Evolutionary conservation across 2,113 vertebrate genomes (phyloP).

Genomic region (Sinocyclocheilus rhinocerous): DNA sequence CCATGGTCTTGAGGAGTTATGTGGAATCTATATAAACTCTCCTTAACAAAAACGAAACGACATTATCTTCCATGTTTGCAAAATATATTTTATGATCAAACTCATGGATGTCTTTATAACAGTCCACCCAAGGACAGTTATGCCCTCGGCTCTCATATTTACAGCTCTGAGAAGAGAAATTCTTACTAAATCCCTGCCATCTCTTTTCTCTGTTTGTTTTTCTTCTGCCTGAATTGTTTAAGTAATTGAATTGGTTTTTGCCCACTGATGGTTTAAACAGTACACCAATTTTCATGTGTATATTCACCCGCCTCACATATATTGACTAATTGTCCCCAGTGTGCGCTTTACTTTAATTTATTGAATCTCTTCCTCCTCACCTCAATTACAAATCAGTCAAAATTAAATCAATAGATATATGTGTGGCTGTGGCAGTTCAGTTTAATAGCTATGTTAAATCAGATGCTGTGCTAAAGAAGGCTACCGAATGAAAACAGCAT

Average conservation of each 20-base stretch:
- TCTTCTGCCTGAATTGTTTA: neutral
- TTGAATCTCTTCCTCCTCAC: neutral
- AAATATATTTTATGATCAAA: neutral
- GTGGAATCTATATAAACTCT: conserved; percentile 2
- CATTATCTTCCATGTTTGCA: neutral
- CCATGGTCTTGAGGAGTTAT: neutral
- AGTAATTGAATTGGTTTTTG: conserved; percentile 26
- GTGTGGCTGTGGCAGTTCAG: neutral
- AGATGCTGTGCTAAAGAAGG: neutral
- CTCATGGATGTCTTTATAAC: neutral
- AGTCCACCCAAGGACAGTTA: neutral
- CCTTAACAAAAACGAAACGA: neutral
- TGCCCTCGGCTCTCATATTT: neutral
- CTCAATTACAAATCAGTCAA: conserved; percentile 37
- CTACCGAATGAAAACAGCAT: neutral
- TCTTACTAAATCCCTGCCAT: neutral
- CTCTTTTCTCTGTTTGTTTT: conserved; percentile 1
- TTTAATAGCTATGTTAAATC: conserved; percentile 10
- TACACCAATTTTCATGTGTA: neutral
- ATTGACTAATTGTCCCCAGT: conserved; percentile 7
- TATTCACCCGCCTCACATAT: neutral
- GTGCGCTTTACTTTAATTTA: conserved; percentile 16
- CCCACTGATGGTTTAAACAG: neutral
- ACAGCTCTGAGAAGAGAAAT: neutral
- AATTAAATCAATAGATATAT: neutral